phyloP scores from a whole-genome alignment of 2,888 invertebrate species.

The Spodoptera exigua region DNA sequence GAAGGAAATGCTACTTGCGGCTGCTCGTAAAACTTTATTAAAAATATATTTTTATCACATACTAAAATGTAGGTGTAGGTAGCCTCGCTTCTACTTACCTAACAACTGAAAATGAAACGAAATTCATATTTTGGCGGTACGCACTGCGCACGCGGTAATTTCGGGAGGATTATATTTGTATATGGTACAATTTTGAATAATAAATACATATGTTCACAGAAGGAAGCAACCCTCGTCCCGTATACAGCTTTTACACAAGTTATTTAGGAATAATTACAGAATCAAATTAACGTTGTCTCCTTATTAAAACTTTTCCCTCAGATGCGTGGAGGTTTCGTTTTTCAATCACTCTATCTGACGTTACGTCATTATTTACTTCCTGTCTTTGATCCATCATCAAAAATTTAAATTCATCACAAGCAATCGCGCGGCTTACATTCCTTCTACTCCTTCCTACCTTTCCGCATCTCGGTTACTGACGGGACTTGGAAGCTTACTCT shows the following conservation, averaged over 20 bases:
- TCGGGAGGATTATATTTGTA: conserved; percentile 43
- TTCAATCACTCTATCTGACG: too few relatives aligned
- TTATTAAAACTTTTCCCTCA: too few relatives aligned
- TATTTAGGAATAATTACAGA: not conserved
- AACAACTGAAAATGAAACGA: conserved; percentile 38
- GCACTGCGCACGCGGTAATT: conserved; percentile 39
- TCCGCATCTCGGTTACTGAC: too few relatives aligned
- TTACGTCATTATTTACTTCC: too few relatives aligned
- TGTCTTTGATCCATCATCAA: too few relatives aligned
- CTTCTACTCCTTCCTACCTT: too few relatives aligned
- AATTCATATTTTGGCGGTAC: conserved; percentile 41
- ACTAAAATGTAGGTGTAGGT: conserved; percentile 42
- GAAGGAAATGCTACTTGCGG: conserved; percentile 42
- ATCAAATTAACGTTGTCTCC: too few relatives aligned
- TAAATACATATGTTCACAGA: conserved; percentile 40
- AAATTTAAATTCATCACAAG: too few relatives aligned
- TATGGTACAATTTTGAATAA: conserved; percentile 43
- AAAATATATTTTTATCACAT: conserved; percentile 58
- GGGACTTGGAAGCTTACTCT: too few relatives aligned
- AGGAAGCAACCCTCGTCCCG: conserved; percentile 1
- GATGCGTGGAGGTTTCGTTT: too few relatives aligned
- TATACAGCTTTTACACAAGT: not conserved
- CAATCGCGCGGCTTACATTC: too few relatives aligned
- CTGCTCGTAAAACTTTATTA: conserved; percentile 55
- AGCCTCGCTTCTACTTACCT: conserved; percentile 27